phyloP scores from a whole-genome alignment of 2,888 invertebrate species.

The Agrilus biguttatus region DNA sequence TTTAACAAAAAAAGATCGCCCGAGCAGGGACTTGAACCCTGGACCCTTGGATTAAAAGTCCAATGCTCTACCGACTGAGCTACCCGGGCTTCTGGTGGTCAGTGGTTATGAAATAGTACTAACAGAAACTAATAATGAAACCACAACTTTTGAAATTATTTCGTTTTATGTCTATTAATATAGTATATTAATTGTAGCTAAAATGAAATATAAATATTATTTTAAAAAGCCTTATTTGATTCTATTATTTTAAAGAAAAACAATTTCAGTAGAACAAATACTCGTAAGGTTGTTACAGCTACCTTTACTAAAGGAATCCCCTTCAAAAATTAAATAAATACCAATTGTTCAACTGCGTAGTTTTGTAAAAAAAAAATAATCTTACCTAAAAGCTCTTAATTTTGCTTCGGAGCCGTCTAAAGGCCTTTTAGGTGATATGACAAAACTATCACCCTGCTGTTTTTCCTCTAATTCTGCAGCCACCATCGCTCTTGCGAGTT shows the following conservation, averaged over 20 bases:
- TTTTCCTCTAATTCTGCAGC: slow-evolving; percentile 37
- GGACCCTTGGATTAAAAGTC: slow-evolving; percentile 68
- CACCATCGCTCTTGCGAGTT: slow-evolving; percentile 57
- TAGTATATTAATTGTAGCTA: too few species aligned
- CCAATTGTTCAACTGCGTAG: too few species aligned
- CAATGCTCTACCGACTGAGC: slow-evolving; percentile 64
- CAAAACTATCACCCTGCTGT: slow-evolving; percentile 30
- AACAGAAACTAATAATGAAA: too few species aligned
- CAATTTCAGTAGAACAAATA: too few species aligned
- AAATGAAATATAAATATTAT: too few species aligned
- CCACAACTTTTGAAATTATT: too few species aligned
- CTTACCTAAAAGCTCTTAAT: slow-evolving; percentile 54
- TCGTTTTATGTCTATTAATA: too few species aligned
- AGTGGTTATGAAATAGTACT: too few species aligned
- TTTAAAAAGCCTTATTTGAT: too few species aligned
- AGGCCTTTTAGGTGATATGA: background rate
- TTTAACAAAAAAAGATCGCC: slow-evolving; percentile 33
- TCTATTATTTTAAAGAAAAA: too few species aligned
- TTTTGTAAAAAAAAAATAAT: background rate
- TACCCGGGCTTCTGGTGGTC: slow-evolving; percentile 39
- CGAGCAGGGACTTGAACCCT: slow-evolving; percentile 66
- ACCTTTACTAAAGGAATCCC: too few species aligned
- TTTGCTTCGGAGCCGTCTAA: slow-evolving; percentile 47
- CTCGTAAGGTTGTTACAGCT: too few species aligned
- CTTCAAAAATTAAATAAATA: background rate